Base-by-base conservation (phyloP, 1,140 invertebrate species). In the Hyles euphorbiae region DNA sequence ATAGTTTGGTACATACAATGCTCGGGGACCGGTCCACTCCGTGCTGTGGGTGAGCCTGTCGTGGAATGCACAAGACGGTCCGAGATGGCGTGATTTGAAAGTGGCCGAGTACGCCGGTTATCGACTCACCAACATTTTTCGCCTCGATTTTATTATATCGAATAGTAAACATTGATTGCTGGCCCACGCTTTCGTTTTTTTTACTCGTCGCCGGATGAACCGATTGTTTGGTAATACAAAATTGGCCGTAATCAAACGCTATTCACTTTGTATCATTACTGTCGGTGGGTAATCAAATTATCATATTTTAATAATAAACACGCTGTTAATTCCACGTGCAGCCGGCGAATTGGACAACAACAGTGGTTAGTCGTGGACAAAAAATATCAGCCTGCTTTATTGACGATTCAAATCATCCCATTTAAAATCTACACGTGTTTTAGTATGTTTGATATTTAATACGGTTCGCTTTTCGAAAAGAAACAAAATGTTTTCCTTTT, bases 41-140 rank as follows among this genome's bases (percentile, higher is more conserved):
- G 11, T 74, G 70, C 79, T 88, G 83, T 87, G 86, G 83, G 82
- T 88, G 81, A 88, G 78, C 83, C 74, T 78, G 82, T 84, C 78
- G 78, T 76, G 86, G 86, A 86, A 88, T 88, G 86, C 80, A 86
- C 64, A 70, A 72, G 84, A 84, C 81, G 80, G 74, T 78, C 78
- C 64, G 67, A 78, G 70, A 72, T 71, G 71, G 68, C 72, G 70
- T 78, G 72, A 82, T 88, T 88, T 84, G 82, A 88, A 88, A 87
- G 81, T 79, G 68, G 66, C 73, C 64, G 61, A 72, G 6, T 56
- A 54, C 70, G 68, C 71, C 70, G 71, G 68, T 69, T 76, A 80
- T 73, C 78, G 73, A 81, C 72, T 69, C 53, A 61, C 54, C 58
- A 59, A 68, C 66, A 65, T 70, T 71, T 22, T 74, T 72, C 44